phyloP scores from a whole-genome alignment of 2,888 invertebrate genomes.

The Eilema depressum region DNA sequence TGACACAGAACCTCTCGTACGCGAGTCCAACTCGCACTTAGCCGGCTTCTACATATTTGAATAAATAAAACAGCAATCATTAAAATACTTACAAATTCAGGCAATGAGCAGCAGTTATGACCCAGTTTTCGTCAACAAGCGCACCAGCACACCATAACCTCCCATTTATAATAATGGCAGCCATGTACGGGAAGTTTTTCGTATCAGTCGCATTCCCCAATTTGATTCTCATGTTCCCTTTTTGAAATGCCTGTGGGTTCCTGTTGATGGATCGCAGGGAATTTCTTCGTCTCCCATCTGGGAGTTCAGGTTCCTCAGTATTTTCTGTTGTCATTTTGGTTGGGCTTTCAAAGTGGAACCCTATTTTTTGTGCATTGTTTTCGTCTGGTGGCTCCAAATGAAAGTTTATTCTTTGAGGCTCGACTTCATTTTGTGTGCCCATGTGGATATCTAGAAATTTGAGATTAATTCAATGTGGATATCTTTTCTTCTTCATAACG shows the following conservation, averaged over 20 bases:
- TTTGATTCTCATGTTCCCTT: slow-evolving; percentile 53
- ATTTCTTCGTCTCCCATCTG: slow-evolving; percentile 8
- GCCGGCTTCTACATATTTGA: too few relatives aligned
- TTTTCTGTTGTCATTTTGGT: neutral
- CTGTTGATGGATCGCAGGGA: neutral
- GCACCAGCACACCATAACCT: slow-evolving; percentile 80
- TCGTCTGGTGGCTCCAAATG: slow-evolving; percentile 12
- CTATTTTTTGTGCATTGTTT: slow-evolving; percentile 10
- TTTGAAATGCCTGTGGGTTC: neutral
- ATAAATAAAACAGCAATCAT: neutral
- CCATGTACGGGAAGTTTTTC: slow-evolving; percentile 77
- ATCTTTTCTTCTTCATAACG: neutral
- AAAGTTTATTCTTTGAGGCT: slow-evolving; percentile 19
- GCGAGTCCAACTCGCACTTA: too few relatives aligned
- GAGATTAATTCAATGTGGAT: too few relatives aligned
- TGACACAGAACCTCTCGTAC: too few relatives aligned
- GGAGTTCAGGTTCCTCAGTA: neutral
- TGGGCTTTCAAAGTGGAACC: slow-evolving; percentile 6
- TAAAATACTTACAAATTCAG: slow-evolving; percentile 76
- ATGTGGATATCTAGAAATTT: slow-evolving; percentile 7
- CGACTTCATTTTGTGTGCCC: neutral
- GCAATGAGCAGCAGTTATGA: slow-evolving; percentile 81
- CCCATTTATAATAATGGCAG: slow-evolving; percentile 78
- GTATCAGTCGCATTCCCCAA: slow-evolving; percentile 70
- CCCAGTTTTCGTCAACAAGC: slow-evolving; percentile 79